These are phyloP conservation scores for Rhea pennata DNA, from an alignment of 2,113 vertebrate species.

Conservation along the genomic window DNA sequence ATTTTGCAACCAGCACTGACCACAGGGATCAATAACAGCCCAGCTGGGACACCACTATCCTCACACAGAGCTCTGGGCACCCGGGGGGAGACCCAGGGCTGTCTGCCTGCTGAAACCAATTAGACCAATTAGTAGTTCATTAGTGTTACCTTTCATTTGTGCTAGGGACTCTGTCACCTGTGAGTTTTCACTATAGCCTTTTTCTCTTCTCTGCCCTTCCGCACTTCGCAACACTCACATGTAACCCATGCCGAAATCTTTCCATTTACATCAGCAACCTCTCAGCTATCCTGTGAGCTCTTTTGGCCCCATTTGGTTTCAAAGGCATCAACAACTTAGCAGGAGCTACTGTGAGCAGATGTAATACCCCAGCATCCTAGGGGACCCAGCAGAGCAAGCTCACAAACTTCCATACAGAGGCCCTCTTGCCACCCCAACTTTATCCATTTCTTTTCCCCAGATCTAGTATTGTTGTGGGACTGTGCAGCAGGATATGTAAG, in stretches of 20 bases:
- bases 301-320: background rate
- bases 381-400: no score
- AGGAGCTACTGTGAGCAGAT: no score
- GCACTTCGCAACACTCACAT: background rate
- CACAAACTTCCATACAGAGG: background rate
- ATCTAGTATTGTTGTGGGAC: background rate
- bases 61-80: background rate
- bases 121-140: background rate
- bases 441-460: background rate
- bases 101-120: conserved; percentile 1
- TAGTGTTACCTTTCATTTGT: background rate
- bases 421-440: background rate
- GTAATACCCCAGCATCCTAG: no score
- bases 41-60: background rate
- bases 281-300: background rate
- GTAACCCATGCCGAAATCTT: background rate
- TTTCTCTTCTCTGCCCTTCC: background rate
- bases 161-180: background rate
- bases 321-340: background rate
- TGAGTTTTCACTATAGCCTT: background rate
- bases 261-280: background rate
- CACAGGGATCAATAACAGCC: background rate
- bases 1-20: background rate
- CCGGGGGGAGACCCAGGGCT: background rate
- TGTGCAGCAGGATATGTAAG: background rate